Conservation (phyloP, 2,113 vertebrate genomes). For the Macaca mulatta region DNA sequence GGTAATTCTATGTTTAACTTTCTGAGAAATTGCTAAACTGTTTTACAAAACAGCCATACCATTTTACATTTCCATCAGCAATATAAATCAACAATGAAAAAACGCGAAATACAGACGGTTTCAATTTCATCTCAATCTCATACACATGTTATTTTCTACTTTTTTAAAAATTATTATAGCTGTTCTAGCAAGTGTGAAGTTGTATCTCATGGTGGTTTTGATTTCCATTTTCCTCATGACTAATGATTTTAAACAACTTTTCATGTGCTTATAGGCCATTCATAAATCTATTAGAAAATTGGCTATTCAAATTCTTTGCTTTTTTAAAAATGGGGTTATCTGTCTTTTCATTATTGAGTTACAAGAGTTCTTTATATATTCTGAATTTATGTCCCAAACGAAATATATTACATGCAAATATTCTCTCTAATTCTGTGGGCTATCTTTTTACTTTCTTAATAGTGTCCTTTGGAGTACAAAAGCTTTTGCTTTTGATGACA, state of each 20-base stretch:
- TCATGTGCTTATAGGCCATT: neutral
- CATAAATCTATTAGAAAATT: neutral
- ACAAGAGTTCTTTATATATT: neutral
- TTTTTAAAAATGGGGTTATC: neutral
- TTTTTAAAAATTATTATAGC: neutral
- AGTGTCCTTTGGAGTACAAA: neutral
- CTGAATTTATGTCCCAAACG: neutral
- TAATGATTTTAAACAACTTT: neutral
- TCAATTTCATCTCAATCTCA: neutral
- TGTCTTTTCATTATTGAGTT: neutral
- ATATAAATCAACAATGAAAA: neutral
- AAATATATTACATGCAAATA: neutral
- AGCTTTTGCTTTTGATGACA: neutral
- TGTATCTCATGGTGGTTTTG: neutral
- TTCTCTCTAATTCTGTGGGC: neutral
- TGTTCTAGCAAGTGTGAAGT: neutral
- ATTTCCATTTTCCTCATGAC: neutral
- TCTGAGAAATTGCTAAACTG: neutral
- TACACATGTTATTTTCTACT: neutral
- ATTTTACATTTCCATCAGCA: neutral
- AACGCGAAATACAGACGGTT: neutral
- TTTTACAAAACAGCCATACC: neutral
- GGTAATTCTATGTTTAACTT: neutral
- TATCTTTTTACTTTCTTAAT: neutral
- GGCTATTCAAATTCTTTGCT: neutral